Base-by-base conservation (phyloP, 2,888 invertebrate genomes). In the Ormyrus nitidulus region DNA sequence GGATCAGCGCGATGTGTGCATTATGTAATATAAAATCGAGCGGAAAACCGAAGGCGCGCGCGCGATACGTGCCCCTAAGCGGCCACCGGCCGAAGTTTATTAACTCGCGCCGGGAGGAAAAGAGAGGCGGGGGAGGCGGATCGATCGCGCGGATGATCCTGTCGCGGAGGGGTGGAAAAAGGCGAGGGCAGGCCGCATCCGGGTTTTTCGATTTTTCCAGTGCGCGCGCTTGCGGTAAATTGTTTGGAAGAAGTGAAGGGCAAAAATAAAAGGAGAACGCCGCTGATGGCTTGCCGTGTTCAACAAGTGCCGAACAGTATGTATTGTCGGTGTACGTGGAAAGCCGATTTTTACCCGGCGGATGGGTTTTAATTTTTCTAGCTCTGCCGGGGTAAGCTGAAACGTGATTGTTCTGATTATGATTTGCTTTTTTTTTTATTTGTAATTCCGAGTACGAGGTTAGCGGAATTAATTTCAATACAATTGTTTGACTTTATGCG, bases 281-380 rank as follows among this genome's bases (percentile, higher is more conserved):
- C 44, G 44, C 46, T 70, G 44, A 58, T 46, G 56, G 34, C 5
- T 51, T 8, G 48, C 34, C 34, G 34, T 58, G 69, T 56, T 70
- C 69, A 70, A 70, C 69, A 70, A 70, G 69, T 70, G 69, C 69
- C n/a, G 9, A 5, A 58, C 44, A 11, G 68, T 11, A 8, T 71
- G 71, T 3, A 10, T 19, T 7, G 48, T 19, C 34, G 44, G 44
- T 9, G 11, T 34, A 34, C 44, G 51, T 51, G 53, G 44, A 34
- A 34, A 4, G 34, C 34, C 34, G 4, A 34, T 34, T 34, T 34
- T 34, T 34, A 4, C 34, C 34, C 34, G 34, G 34, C 34, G 34
- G 34, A 34, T 34, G 34, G 34, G 34, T 3, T 34, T 34, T 34
- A 34, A 34, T 34, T 34, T 34, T 34, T 34, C 34, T 4, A 4